Evolutionary conservation across 2,888 invertebrate species (phyloP), one percentile per base, ranked within the genome.

Genomic region (Hypselothyrea guttata): DNA sequence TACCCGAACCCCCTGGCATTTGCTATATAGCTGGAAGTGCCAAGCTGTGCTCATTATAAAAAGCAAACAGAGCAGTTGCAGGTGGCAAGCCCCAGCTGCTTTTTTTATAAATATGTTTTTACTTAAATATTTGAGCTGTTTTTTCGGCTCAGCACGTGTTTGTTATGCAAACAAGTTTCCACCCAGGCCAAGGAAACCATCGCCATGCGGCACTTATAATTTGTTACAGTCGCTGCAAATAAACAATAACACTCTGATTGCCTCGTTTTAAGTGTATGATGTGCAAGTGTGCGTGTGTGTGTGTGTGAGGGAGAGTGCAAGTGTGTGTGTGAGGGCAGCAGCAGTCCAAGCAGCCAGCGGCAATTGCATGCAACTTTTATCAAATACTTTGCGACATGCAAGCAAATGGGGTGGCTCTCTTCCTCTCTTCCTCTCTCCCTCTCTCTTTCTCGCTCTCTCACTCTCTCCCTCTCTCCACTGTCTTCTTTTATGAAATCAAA

Each of bases 81-180:
- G 40, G 27, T 12, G 18, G n/a, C 11, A 22, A 18, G 16, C 54
- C 40, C 37, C 46, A 56, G 41, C 56, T 48, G 31, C 27, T 18
- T 13, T 15, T 7, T 49, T 22, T 22, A 9, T 11, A 38, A 31
- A 12, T 31, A n/a, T n/a, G n/a, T 34, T 28, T 34, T 44, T 48
- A 28, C 40, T 46, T 46, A 41, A 15, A 33, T 41, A 35, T 27
- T 44, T 37, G 9, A 5, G 11, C 8, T 9, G 22, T 35, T 38
- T 37, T 62, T 48, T 44, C 38, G 27, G 49, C 27, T 45, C 40
- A 3, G 28, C 75, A 67, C 75, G 70, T 78, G 77, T 77, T 84
- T 71, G 82, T 68, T 84, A 78, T 77, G 78, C 84, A 82, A 78
- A 84, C 84, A 82, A 78, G 78, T 47, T 69, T 75, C 38, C 67